Evolutionary conservation across 2,888 invertebrate genomes (phyloP).

Genomic region (Orthosia incerta): DNA sequence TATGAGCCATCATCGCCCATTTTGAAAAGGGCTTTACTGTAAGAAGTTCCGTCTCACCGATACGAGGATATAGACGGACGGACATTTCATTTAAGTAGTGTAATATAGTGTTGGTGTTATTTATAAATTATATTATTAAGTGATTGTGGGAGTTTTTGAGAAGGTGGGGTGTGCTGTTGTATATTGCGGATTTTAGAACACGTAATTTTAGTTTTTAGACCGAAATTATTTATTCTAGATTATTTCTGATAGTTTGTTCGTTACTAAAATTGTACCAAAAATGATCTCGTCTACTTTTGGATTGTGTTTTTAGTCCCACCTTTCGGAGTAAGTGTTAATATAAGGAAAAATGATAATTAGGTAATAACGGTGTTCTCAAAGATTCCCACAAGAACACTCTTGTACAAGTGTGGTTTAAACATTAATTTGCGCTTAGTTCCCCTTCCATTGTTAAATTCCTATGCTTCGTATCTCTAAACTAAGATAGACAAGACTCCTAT

Average conservation of each 20-base stretch:
- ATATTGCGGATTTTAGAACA: constrained; percentile 42
- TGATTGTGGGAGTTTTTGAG: constrained; percentile 68
- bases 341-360: constrained; percentile 29
- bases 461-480: constrained; percentile 64
- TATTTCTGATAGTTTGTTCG: background rate
- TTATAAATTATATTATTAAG: constrained; percentile 66
- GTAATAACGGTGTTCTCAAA: constrained; percentile 43
- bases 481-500: constrained; percentile 72
- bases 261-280: constrained; percentile 23
- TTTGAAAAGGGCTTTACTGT: constrained; percentile 90
- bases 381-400: constrained; percentile 51
- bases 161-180: constrained; percentile 48
- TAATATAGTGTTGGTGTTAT: constrained; percentile 72
- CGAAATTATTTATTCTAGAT: background rate
- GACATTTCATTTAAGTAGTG: constrained; percentile 80
- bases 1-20: constrained; percentile 87
- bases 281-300: constrained; percentile 13
- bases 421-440: constrained; percentile 67
- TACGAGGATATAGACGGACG: constrained; percentile 84
- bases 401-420: constrained; percentile 58
- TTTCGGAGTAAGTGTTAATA: constrained; percentile 43
- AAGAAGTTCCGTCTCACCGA: constrained; percentile 89
- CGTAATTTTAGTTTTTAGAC: background rate
- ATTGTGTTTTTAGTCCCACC: constrained; percentile 20
- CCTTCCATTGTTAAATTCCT: constrained; percentile 76